Conservation (phyloP, 2,797 vertebrate genomes). For the Enteromius thamalakanensis region DNA sequence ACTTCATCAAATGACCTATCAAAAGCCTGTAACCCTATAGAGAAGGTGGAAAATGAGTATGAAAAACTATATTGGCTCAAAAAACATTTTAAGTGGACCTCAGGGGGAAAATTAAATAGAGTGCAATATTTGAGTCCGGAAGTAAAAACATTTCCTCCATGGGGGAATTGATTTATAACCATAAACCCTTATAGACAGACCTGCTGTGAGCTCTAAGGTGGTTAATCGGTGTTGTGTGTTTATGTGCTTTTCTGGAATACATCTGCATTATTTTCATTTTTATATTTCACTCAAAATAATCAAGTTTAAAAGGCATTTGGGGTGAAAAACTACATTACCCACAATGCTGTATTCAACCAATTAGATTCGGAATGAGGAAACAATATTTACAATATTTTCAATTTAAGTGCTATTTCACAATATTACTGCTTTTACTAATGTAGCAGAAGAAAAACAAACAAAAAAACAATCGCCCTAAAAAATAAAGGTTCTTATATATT, state of each 20-base stretch:
- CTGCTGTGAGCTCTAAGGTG: not conserved
- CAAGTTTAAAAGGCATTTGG: not conserved
- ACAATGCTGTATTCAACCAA: not conserved
- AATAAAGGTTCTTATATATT: too few relatives aligned
- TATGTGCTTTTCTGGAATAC: not conserved
- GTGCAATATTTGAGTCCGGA: not conserved
- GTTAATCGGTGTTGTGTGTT: not conserved
- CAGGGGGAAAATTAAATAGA: not conserved
- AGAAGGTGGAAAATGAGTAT: not conserved
- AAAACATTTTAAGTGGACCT: conserved; percentile 12
- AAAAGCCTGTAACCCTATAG: not conserved
- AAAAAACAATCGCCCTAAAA: too few relatives aligned
- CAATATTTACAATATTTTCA: too few relatives aligned
- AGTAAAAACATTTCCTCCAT: not conserved
- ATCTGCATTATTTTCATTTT: not conserved
- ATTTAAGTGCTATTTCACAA: not conserved
- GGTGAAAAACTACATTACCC: not conserved
- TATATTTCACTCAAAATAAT: not conserved
- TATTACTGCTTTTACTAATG: not conserved
- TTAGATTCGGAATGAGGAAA: not conserved
- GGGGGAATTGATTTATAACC: not conserved
- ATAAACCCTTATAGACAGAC: not conserved
- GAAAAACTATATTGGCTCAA: conserved; percentile 12
- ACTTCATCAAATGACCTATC: conserved; percentile 24
- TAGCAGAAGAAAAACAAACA: not conserved